Conservation (phyloP, 2,888 invertebrate genomes). For the Ditylenchus weischeri region DNA sequence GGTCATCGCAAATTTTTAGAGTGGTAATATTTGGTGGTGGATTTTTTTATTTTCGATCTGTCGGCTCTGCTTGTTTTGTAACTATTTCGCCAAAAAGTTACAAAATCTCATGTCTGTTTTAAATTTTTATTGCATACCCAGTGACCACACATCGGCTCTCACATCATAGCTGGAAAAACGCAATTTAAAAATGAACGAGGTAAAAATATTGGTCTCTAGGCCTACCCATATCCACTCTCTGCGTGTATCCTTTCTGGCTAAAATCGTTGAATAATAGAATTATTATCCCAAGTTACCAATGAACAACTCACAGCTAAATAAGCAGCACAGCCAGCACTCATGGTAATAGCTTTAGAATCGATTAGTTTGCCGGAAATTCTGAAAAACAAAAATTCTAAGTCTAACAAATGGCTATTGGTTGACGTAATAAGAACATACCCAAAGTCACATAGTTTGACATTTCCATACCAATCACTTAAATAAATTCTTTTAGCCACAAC, state of each 20-base stretch:
- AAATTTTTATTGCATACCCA: slow-evolving; percentile 69
- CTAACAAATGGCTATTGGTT: no score
- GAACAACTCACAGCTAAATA: slow-evolving; percentile 84
- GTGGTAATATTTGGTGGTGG: no score
- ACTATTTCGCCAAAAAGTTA: no score
- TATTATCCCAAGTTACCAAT: neutral
- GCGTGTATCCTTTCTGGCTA: slow-evolving; percentile 83
- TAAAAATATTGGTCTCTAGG: slow-evolving; percentile 8
- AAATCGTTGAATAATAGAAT: slow-evolving; percentile 13
- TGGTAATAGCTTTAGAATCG: slow-evolving; percentile 73
- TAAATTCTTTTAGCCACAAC: no score
- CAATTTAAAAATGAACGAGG: no score
- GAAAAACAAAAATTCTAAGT: no score
- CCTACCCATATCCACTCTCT: slow-evolving; percentile 12
- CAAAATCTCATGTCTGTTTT: no score
- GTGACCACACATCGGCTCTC: slow-evolving; percentile 97
- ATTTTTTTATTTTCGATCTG: neutral
- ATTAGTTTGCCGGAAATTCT: slow-evolving; percentile 82
- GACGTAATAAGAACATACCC: slow-evolving; percentile 63
- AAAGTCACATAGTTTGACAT: slow-evolving; percentile 97
- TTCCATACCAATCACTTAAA: slow-evolving; percentile 29
- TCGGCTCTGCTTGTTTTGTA: neutral
- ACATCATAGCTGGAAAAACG: slow-evolving; percentile 74
- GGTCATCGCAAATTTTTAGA: neutral
- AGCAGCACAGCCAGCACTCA: slow-evolving; percentile 95